A percentile compares a stretch with the other conserved stretches of the same genome.
Conservation (phyloP, 2,888 invertebrate genomes). For the Dicranocentrus wangi region DNA sequence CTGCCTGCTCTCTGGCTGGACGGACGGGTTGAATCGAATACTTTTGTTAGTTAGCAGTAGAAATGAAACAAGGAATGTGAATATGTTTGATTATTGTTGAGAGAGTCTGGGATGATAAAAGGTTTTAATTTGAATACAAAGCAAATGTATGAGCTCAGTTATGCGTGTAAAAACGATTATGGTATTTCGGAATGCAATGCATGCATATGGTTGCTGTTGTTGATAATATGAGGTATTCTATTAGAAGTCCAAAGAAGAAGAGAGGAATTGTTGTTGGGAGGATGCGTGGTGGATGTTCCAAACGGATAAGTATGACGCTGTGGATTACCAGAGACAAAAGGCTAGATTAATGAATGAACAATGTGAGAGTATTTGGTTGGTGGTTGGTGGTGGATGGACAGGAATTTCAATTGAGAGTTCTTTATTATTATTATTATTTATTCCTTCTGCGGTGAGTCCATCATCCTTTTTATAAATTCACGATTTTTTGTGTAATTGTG, state of each 20-base stretch:
- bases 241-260: background rate
- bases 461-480: no score
- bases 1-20: no score
- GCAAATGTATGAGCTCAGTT: slow-evolving; percentile 16
- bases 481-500: no score
- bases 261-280: background rate
- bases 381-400: background rate
- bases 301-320: no score
- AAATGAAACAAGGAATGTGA: slow-evolving; percentile 9
- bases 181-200: slow-evolving; percentile 16
- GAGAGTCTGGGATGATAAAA: slow-evolving; percentile 29
- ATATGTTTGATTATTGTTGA: slow-evolving; percentile 22
- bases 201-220: background rate
- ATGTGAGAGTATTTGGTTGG: background rate
- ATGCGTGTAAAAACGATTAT: slow-evolving; percentile 41
- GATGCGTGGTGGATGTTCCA: no score
- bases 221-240: background rate
- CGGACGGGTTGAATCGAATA: no score
- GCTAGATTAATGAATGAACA: background rate
- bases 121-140: slow-evolving; percentile 9
- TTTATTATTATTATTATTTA: no score
- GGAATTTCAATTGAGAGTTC: slow-evolving; percentile 19
- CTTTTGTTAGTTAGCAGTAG: background rate
- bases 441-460: no score
- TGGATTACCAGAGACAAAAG: no score